Conservation (phyloP, 2,888 invertebrate species). For the Polylopha cassiicola region DNA sequence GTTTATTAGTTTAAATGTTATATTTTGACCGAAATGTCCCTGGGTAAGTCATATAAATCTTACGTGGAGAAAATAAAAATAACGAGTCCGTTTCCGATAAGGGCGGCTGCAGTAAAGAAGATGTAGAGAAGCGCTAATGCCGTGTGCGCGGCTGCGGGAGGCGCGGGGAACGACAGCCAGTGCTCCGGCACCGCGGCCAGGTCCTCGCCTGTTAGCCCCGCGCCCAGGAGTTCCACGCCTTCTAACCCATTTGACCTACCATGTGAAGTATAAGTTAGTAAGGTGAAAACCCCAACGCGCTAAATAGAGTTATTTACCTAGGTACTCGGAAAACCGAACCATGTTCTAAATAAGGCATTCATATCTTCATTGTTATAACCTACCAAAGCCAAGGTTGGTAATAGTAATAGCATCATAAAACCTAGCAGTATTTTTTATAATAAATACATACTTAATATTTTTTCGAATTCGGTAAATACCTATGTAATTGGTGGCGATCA, state of each 20-base stretch:
- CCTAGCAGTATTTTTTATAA: too few species aligned
- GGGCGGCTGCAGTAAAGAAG: conserved; percentile 83
- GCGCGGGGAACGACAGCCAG: conserved; percentile 88
- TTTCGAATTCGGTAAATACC: too few species aligned
- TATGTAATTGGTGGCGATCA: too few species aligned
- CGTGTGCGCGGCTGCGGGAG: conserved; percentile 88
- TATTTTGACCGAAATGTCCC: conserved; percentile 7
- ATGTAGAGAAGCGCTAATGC: conserved; percentile 86
- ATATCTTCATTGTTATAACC: too few species aligned
- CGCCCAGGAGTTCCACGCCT: conserved; percentile 79
- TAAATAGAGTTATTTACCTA: too few species aligned
- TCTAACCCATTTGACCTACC: conserved; percentile 41
- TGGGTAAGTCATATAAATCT: conserved; percentile 62
- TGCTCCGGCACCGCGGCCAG: conserved; percentile 87
- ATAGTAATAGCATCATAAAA: too few species aligned
- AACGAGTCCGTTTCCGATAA: conserved; percentile 89
- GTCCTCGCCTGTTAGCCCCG: conserved; percentile 87
- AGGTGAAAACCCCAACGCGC: too few species aligned
- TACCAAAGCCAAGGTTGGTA: too few species aligned
- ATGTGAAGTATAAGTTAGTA: too few species aligned
- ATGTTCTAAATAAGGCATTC: too few species aligned
- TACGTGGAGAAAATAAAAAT: conserved; percentile 90
- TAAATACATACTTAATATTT: too few species aligned
- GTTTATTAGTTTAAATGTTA: not conserved
- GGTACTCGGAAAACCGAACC: too few species aligned